These are phyloP conservation scores for Drosophila rhopaloa DNA, from an alignment of 1,140 invertebrate species.

Conservation along the genomic window DNA sequence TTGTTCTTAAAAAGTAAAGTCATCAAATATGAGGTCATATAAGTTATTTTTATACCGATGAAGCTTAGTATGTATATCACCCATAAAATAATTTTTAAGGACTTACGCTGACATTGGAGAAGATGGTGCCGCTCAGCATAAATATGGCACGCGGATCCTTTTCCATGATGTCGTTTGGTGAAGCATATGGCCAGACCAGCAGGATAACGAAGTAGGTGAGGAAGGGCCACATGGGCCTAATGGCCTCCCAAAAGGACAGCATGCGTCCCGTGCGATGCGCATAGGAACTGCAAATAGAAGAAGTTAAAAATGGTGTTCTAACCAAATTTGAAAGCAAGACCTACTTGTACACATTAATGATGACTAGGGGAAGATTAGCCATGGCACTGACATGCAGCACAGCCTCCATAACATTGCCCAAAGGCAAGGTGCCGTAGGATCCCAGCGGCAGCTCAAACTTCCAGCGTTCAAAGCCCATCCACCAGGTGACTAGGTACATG, in stretches of 20 bases:
- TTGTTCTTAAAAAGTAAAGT: background rate
- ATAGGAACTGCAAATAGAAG: slow-evolving; percentile 87
- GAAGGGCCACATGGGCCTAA: slow-evolving; percentile 93
- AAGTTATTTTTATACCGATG: too few relatives aligned
- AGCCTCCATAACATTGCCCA: slow-evolving; percentile 92
- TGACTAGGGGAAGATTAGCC: slow-evolving; percentile 93
- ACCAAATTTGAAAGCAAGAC: slow-evolving; percentile 56
- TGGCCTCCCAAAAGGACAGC: slow-evolving; percentile 89
- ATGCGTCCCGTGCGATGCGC: slow-evolving; percentile 93
- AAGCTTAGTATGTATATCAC: too few relatives aligned
- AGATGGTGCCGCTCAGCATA: slow-evolving; percentile 94
- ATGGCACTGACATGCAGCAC: slow-evolving; percentile 93
- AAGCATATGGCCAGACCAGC: slow-evolving; percentile 91
- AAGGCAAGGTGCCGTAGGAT: slow-evolving; percentile 85
- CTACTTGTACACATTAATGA: slow-evolving; percentile 96
- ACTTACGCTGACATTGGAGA: slow-evolving; percentile 98
- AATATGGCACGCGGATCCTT: slow-evolving; percentile 93
- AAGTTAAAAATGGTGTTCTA: background rate
- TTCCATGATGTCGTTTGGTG: slow-evolving; percentile 91
- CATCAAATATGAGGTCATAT: too few relatives aligned
- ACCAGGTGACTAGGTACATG: slow-evolving; percentile 84
- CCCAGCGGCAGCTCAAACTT: slow-evolving; percentile 91
- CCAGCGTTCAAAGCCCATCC: slow-evolving; percentile 92
- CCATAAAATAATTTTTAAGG: background rate
- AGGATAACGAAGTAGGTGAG: slow-evolving; percentile 90